These are phyloP conservation scores for Nautilus pompilius DNA, from an alignment of 1,140 invertebrate species.

Conservation along the genomic window DNA sequence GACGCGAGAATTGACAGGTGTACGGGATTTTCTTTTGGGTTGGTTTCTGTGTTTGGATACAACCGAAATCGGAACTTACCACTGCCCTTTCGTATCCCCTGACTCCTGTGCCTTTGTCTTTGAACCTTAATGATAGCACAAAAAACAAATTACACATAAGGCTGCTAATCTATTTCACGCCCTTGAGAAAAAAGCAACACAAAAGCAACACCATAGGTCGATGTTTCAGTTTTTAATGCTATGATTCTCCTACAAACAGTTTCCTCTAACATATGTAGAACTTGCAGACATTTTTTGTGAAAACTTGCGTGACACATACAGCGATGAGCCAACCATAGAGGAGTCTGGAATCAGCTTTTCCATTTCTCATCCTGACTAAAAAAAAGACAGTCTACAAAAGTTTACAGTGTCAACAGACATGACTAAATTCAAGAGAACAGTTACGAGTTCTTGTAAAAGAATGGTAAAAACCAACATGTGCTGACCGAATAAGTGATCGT, in stretches of 20 bases:
- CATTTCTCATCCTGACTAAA: too few relatives aligned
- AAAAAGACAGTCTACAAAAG: too few relatives aligned
- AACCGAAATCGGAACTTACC: constrained; percentile 1
- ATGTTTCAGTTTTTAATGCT: too few relatives aligned
- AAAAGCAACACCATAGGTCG: not conserved
- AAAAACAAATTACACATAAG: constrained; percentile 4
- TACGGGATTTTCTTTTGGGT: constrained; percentile 8
- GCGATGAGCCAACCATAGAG: constrained; percentile 9
- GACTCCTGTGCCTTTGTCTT: constrained; percentile 2
- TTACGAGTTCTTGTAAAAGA: constrained; percentile 2
- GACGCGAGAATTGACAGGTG: not conserved
- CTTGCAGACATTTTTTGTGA: not conserved
- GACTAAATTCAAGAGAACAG: constrained; percentile 7
- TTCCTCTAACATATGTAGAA: too few relatives aligned
- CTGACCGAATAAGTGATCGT: too few relatives aligned
- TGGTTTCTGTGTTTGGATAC: constrained; percentile 5
- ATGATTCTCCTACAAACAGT: too few relatives aligned
- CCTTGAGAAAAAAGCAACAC: not conserved
- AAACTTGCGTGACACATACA: constrained; percentile 5
- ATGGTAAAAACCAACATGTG: constrained; percentile 2
- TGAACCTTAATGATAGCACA: constrained; percentile 3
- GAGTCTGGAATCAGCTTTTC: constrained; percentile 6
- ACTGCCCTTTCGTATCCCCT: not conserved
- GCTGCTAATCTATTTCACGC: constrained; percentile 1
- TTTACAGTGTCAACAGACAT: too few relatives aligned